These are phyloP conservation scores for Enteromius afrohamiltoni DNA, from an alignment of 2,797 vertebrate species.

Conservation along the genomic window DNA sequence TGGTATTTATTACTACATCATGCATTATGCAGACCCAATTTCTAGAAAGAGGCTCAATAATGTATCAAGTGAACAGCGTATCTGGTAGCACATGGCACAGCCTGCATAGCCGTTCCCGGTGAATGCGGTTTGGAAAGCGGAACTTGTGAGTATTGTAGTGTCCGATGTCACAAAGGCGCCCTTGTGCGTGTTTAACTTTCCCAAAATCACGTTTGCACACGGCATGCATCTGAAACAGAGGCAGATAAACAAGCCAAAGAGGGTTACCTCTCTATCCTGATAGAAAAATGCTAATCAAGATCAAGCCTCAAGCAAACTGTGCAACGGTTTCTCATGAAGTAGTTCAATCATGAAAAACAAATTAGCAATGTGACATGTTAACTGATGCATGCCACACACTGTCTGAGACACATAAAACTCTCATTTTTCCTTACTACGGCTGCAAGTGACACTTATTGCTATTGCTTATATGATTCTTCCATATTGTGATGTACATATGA, in stretches of 20 bases:
- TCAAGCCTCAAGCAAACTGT: conserved; percentile 3
- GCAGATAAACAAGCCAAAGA: conserved; percentile 15
- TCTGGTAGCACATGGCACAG: conserved; percentile 20
- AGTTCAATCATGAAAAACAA: conserved; percentile 36
- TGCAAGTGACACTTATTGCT: conserved; percentile 1
- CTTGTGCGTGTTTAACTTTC: conserved; percentile 19
- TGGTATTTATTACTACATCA: conserved; percentile 54
- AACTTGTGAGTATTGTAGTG: background rate
- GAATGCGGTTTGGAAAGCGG: conserved; percentile 33
- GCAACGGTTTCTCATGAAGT: conserved; percentile 22
- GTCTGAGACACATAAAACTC: conserved; percentile 8
- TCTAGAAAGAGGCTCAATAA: conserved; percentile 58
- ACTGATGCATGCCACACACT: conserved; percentile 2
- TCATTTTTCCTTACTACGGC: background rate
- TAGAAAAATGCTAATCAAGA: conserved; percentile 21
- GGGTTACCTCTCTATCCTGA: background rate
- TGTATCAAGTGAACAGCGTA: conserved; percentile 57
- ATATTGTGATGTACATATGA: background rate
- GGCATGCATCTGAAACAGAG: background rate
- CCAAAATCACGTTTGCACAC: background rate
- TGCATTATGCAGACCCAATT: conserved; percentile 63
- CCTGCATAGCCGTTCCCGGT: conserved; percentile 37
- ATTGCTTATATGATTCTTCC: background rate
- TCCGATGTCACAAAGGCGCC: conserved; percentile 2
- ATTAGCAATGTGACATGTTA: conserved; percentile 25